phyloP scores from a whole-genome alignment of 2,113 vertebrate genomes.

The Myotis davidii region DNA sequence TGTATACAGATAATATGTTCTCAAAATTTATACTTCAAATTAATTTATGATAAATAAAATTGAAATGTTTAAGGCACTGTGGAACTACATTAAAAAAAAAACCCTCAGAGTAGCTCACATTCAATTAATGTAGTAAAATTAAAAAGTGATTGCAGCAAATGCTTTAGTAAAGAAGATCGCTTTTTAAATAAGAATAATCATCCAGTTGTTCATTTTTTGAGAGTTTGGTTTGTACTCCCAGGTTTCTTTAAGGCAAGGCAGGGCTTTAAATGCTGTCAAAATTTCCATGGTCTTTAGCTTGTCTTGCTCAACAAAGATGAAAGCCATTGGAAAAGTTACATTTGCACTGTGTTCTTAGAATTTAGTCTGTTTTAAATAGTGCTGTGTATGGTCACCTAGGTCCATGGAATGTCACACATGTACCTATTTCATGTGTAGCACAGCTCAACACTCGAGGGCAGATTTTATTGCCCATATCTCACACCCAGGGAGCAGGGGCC shows the following conservation, averaged over 20 bases:
- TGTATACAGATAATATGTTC: neutral
- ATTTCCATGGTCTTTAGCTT: neutral
- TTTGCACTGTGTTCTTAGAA: neutral
- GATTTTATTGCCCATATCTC: neutral
- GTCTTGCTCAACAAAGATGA: neutral
- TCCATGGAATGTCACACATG: neutral
- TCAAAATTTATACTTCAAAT: neutral
- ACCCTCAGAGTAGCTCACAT: neutral
- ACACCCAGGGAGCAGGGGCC: neutral
- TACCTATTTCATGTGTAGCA: too few species aligned
- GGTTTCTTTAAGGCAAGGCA: constrained; percentile 3
- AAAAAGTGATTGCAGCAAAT: constrained; percentile 17
- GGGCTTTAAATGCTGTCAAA: neutral
- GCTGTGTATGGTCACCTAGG: neutral
- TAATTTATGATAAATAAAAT: constrained; percentile 15
- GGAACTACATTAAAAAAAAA: neutral
- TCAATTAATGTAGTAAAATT: neutral
- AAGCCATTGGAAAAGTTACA: neutral
- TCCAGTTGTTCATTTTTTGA: neutral
- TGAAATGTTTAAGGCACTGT: neutral
- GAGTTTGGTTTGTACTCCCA: neutral
- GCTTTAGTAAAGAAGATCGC: neutral
- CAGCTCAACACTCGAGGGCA: neutral
- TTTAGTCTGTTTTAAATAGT: neutral
- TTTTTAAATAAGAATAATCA: constrained; percentile 30